A percentile compares a stretch with the other conserved stretches of the same genome.
These are phyloP conservation scores for Phymanthus crucifer DNA, from an alignment of 92 coral and sea anemone species.

Conservation along the genomic window DNA sequence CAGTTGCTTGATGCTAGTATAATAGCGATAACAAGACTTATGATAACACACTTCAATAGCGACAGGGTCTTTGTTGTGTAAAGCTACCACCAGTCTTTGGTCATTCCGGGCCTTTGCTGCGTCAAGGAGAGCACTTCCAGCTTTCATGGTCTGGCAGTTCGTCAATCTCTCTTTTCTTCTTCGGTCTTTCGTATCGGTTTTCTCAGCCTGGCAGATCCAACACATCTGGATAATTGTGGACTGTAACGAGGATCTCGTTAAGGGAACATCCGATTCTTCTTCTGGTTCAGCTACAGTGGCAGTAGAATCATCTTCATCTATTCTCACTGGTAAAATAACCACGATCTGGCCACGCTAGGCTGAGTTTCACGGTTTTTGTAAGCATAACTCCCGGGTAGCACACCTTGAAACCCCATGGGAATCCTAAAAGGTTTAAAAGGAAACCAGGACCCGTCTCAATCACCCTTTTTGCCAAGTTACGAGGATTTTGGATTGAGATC, in stretches of 20 bases:
- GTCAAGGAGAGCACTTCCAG: slow-evolving; percentile 39
- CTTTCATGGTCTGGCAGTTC: slow-evolving; percentile 42
- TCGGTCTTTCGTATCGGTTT: slow-evolving; percentile 41
- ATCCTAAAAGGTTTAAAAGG: too few species aligned
- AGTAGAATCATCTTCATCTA: too few species aligned
- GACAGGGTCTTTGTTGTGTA: slow-evolving; percentile 26
- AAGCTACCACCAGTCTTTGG: slow-evolving; percentile 26
- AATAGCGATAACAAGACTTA: slow-evolving; percentile 32
- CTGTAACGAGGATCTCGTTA: slow-evolving; percentile 35
- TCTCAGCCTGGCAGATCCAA: slow-evolving; percentile 49
- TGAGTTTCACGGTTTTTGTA: too few species aligned
- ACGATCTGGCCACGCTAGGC: too few species aligned
- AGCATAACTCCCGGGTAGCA: too few species aligned
- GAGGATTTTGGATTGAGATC: too few species aligned
- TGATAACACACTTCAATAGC: slow-evolving; percentile 46
- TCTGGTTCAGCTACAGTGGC: too few species aligned
- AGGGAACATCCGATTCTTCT: background rate
- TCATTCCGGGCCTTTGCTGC: slow-evolving; percentile 45
- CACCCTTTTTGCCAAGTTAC: too few species aligned
- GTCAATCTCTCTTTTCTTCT: slow-evolving; percentile 52
- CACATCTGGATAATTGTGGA: slow-evolving; percentile 34
- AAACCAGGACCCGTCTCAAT: too few species aligned
- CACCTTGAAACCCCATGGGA: too few species aligned
- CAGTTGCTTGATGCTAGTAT: slow-evolving; percentile 34
- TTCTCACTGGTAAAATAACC: too few species aligned